phyloP scores from a whole-genome alignment of 2,113 vertebrate species.

The Lutjanus erythropterus region DNA sequence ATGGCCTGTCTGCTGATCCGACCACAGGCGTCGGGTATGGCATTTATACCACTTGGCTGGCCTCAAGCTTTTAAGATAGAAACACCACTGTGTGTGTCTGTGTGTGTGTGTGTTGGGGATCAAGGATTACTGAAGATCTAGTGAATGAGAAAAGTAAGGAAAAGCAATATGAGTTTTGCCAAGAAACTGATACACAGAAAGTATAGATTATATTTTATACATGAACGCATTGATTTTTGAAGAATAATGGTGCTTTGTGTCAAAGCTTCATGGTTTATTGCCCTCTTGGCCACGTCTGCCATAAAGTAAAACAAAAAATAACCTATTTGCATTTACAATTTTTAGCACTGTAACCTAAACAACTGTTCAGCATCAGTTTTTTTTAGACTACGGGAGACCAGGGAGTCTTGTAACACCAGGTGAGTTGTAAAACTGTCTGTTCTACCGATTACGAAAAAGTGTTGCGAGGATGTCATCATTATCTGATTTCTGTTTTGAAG shows the following conservation, averaged over 20 bases:
- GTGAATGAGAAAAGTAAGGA: slow-evolving; percentile 2
- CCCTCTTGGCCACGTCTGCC: neutral
- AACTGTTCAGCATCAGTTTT: no score
- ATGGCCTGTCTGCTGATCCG: slow-evolving; percentile 62
- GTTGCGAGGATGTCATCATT: no score
- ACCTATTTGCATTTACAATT: neutral
- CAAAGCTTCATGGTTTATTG: neutral
- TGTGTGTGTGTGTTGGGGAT: slow-evolving; percentile 3
- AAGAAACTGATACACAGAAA: neutral
- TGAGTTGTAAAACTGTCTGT: no score
- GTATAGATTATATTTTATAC: neutral
- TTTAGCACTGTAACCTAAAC: neutral
- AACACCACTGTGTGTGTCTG: slow-evolving; percentile 18
- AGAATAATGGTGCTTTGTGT: neutral
- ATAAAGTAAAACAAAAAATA: neutral
- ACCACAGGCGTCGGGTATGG: slow-evolving; percentile 42
- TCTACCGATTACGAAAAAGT: no score
- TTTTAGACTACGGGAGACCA: no score
- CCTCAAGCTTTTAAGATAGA: slow-evolving; percentile 58
- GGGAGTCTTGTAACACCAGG: no score
- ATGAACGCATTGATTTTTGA: neutral
- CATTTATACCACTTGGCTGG: slow-evolving; percentile 61
- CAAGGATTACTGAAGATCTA: slow-evolving; percentile 28
- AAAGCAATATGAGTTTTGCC: slow-evolving; percentile 16
- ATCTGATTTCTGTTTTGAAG: no score